Evolutionary conservation across 2,888 invertebrate species (phyloP), one percentile per base, ranked within the genome.

Genomic region (Atrina japonica): DNA sequence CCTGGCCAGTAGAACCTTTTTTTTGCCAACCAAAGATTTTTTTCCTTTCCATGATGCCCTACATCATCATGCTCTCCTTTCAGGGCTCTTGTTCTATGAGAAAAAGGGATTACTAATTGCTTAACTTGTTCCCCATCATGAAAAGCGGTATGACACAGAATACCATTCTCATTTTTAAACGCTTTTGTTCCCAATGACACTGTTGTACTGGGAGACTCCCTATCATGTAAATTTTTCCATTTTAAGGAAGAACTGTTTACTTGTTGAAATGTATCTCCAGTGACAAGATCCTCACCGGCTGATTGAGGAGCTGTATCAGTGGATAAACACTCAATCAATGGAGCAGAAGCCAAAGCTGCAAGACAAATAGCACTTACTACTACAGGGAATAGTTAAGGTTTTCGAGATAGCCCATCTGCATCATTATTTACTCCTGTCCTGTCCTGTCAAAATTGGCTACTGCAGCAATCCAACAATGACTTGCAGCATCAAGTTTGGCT

Each of bases 391-490:
- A 43, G 2, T n/a, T 43, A 43, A 43, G 43, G 18, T 43, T 43
- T 43, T 43, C 43, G 16, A 18, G 43, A 16, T 43, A 5, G 18
- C 43, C 63, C 67, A 68, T 74, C 76, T 0, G 58, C 65, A 41
- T 70, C 43, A 55, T 73, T 70, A 5, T 27, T 21, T 23, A 60
- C 70, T 16, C 66, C 73, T 9, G 64, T n/a, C 16, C 30, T 55
- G 6, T 56, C 45, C 73, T 71, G 40, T 71, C 47, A 30, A 60
- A 73, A 11, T 21, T 56, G 43, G 71, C 25, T 16, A 77, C 30
- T 18, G 50, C 21, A 11, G 70, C 75, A 49, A 76, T 23, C 73
- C 68, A 73, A 1, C 68, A 21, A 35, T 72, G 69, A 23, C n/a
- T n/a, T n/a, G n/a, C n/a, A n/a, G n/a, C n/a, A n/a, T n/a, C n/a